phyloP scores from a whole-genome alignment of 2,113 vertebrate genomes.

The Zapornia atra region DNA sequence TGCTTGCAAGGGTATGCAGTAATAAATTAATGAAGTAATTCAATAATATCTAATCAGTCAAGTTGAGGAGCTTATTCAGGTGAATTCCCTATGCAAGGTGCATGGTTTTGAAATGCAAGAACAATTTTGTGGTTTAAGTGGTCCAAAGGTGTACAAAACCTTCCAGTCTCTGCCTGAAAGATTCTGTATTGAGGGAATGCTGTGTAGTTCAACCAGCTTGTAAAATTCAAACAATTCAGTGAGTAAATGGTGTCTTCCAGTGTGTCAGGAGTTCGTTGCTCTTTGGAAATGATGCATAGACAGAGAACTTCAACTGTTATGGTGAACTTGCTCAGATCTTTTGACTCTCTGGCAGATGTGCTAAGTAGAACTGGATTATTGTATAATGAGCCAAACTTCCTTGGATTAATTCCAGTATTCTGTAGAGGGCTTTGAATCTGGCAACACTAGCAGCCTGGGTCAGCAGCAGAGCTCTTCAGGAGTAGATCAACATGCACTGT shows the following conservation, averaged over 20 bases:
- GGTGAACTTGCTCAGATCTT: neutral
- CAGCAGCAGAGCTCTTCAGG: neutral
- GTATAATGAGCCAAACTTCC: neutral
- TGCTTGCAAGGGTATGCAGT: neutral
- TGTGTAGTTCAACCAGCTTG: neutral
- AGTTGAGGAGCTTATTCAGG: neutral
- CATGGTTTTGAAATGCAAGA: neutral
- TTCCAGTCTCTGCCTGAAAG: neutral
- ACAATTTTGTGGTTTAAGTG: neutral
- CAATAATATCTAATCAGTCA: neutral
- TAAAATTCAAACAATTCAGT: neutral
- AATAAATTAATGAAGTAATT: neutral
- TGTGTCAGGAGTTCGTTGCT: neutral
- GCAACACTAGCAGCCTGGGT: neutral
- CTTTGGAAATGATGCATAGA: neutral
- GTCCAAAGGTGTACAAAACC: neutral
- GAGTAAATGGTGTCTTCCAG: neutral
- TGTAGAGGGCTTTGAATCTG: neutral
- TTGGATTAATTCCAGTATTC: neutral
- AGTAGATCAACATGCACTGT: neutral
- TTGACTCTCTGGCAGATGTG: neutral
- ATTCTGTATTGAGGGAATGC: neutral
- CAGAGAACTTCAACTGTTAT: neutral
- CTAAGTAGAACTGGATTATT: neutral
- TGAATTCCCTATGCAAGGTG: neutral